phyloP scores from a whole-genome alignment of 2,113 vertebrate genomes.

The Sturnira hondurensis region DNA sequence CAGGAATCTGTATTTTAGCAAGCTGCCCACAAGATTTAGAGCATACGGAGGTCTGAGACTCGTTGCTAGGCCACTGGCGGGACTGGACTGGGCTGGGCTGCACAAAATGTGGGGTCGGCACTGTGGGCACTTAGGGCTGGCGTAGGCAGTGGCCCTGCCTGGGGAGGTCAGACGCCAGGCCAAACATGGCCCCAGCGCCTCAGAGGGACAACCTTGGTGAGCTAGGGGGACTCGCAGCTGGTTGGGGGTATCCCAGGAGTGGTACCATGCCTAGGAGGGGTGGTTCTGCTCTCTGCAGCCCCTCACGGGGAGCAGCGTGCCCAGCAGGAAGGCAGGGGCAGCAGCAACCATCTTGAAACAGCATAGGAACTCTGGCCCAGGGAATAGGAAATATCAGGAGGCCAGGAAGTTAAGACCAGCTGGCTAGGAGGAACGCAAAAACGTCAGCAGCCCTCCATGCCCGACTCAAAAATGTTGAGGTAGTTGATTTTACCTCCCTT shows the following conservation, averaged over 20 bases:
- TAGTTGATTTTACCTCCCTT: neutral
- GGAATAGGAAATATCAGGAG: neutral
- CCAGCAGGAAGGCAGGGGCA: neutral
- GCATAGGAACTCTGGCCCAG: neutral
- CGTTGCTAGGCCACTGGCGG: neutral
- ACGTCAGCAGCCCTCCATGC: neutral
- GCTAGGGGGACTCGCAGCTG: neutral
- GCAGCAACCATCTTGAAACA: neutral
- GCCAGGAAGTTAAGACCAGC: neutral
- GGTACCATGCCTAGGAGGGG: neutral
- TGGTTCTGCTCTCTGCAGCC: neutral
- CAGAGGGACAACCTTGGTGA: neutral
- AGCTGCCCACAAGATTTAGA: neutral
- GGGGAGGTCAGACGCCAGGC: neutral
- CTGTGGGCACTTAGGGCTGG: neutral
- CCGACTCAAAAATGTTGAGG: neutral
- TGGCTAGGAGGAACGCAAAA: neutral
- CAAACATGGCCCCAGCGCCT: neutral
- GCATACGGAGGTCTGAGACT: neutral
- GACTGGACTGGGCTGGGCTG: neutral
- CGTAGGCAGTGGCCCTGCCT: neutral
- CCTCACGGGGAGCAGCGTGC: neutral
- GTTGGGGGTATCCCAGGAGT: neutral
- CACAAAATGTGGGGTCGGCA: too few relatives aligned
- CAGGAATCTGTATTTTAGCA: neutral